Evolutionary conservation across 2,113 vertebrate species (phyloP).

Genomic region (Callospermophilus lateralis): DNA sequence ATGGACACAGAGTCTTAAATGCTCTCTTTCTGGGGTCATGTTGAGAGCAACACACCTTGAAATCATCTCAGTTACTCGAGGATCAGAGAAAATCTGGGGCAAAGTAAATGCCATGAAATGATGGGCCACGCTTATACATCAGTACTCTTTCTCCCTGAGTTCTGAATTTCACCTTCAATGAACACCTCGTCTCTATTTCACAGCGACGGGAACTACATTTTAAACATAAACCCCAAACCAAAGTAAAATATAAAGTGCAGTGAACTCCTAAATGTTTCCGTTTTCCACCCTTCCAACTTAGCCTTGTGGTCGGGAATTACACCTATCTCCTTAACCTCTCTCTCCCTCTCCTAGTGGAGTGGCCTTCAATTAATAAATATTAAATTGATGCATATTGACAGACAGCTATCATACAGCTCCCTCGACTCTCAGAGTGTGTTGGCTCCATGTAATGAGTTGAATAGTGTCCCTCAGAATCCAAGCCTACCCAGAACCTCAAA

Average conservation of each 20-base stretch:
- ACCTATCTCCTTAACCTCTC: neutral
- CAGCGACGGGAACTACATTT: neutral
- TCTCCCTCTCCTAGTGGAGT: neutral
- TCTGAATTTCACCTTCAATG: neutral
- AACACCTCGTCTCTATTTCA: neutral
- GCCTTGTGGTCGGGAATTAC: accelerated
- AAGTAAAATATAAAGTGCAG: neutral
- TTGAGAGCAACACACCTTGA: neutral
- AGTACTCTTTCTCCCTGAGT: neutral
- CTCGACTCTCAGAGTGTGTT: neutral
- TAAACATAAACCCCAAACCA: neutral
- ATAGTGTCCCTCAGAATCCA: neutral
- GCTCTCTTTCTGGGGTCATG: neutral
- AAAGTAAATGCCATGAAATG: neutral
- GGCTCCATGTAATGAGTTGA: neutral
- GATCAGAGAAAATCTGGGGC: neutral
- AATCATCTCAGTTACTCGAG: neutral
- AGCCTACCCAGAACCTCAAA: neutral
- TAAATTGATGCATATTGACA: accelerated
- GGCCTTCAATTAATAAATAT: neutral
- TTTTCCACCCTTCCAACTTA: neutral
- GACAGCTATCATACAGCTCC: neutral
- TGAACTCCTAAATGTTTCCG: accelerated
- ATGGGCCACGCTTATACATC: neutral
- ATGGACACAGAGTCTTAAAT: neutral